These are phyloP conservation scores for Mimachlamys varia DNA, from an alignment of 2,888 invertebrate genomes.

Conservation along the genomic window DNA sequence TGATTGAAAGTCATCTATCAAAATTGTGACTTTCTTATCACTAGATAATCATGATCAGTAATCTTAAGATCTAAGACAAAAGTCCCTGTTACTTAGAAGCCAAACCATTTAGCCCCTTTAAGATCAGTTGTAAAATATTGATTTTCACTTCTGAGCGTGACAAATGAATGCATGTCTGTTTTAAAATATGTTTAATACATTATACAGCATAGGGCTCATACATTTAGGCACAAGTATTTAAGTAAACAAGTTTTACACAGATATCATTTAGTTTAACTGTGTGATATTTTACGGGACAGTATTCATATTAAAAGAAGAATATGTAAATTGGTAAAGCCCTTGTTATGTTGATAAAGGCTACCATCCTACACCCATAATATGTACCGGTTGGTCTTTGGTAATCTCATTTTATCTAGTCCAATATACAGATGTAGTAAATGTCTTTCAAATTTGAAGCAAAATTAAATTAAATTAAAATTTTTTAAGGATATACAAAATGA, in stretches of 20 bases:
- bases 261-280: background rate
- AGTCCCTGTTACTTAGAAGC: background rate
- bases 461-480: background rate
- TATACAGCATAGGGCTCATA: no score
- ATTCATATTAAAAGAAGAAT: background rate
- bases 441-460: background rate
- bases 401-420: background rate
- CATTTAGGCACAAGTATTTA: background rate
- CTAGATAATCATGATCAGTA: background rate
- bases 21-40: background rate
- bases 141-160: background rate
- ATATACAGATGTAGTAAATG: background rate
- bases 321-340: background rate
- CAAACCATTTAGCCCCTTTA: background rate
- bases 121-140: background rate
- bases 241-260: background rate
- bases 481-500: no score
- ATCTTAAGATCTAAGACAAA: background rate
- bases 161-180: background rate
- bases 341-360: background rate
- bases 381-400: background rate
- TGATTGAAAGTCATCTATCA: background rate
- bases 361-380: background rate
- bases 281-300: background rate
- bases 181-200: background rate